Evolutionary conservation across 1,140 invertebrate genomes (phyloP), one percentile per base, ranked within the genome.

Genomic region (Nylanderia fulva): DNA sequence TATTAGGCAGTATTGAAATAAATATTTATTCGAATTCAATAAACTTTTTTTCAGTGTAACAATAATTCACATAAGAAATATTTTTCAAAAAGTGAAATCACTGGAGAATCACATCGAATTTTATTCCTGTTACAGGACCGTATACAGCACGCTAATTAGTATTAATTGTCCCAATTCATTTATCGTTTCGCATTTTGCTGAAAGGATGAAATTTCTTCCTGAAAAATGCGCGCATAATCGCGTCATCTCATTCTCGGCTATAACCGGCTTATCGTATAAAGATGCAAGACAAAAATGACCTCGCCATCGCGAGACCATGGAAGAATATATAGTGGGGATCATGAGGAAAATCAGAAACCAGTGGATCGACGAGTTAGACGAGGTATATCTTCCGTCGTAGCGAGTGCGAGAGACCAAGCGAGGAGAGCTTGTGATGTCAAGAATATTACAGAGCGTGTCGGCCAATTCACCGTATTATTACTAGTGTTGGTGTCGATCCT

Each of bases 271-370:
- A 69, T 69, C 60, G n/a, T n/a, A n/a, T 0, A 13, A 8, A 61
- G 27, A 0, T 39, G 6, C 1, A 45, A 29, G 13, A 86, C 27
- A 5, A 54, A 29, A 33, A 66, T 75, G 33, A 69, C 39, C 58
- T 69, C 83, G 11, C 60, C 52, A 61, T 18, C 11, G 3, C 8
- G 9, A 21, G 1, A 0, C 2, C 5, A 1, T 6, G 0, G 2
- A 9, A n/a, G 1, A 13, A 13, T 0, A 13, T 0, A 13, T 56
- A 66, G 80, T 66, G 87, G 72, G 87, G 82, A 36, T 42, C n/a
- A 48, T 48, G 45, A 60, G 58, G 61, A 87, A 85, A 87, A 71
- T 24, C 9, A 13, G 18, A 54, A 18, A 68, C 2, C 39, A 24
- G 18, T 33, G 21, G 76, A 79, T 56, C 11, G 6, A 24, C 13